Conservation (phyloP, 2,797 vertebrate species). For the Liasis olivaceus region DNA sequence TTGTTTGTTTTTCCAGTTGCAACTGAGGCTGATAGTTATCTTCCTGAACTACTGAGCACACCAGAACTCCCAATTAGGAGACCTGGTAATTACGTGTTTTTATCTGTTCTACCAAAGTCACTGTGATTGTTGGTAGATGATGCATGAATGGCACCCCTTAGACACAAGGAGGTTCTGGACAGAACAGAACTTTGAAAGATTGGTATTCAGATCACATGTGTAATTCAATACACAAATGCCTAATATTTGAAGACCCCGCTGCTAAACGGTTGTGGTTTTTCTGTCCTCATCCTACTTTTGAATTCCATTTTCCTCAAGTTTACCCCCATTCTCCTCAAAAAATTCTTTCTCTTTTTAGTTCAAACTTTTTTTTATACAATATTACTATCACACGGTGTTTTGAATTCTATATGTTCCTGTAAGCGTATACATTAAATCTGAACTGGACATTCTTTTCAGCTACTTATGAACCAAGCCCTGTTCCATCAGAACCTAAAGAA, state of each 20-base stretch:
- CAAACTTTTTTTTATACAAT: background rate
- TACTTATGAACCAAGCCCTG: conserved; percentile 9
- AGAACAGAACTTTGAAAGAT: too few relatives aligned
- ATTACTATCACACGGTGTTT: background rate
- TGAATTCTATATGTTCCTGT: background rate
- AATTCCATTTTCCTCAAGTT: background rate
- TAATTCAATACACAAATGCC: background rate
- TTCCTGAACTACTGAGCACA: too few relatives aligned
- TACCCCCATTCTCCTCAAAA: background rate
- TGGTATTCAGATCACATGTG: too few relatives aligned
- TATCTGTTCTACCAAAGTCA: too few relatives aligned
- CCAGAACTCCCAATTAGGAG: too few relatives aligned
- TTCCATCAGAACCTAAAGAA: conserved; percentile 24
- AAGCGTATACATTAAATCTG: background rate
- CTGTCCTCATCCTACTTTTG: background rate
- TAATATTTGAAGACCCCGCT: background rate
- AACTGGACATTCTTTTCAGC: conserved; percentile 32
- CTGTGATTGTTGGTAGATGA: too few relatives aligned
- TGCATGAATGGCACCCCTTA: too few relatives aligned
- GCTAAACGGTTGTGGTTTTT: too few relatives aligned
- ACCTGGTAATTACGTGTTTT: too few relatives aligned
- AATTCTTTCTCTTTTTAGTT: background rate
- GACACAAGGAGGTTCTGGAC: too few relatives aligned
- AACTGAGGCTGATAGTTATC: too few relatives aligned
- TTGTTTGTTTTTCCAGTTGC: too few relatives aligned